Base-by-base conservation (phyloP, 2,113 vertebrate species). In the Pithys albifrons region DNA sequence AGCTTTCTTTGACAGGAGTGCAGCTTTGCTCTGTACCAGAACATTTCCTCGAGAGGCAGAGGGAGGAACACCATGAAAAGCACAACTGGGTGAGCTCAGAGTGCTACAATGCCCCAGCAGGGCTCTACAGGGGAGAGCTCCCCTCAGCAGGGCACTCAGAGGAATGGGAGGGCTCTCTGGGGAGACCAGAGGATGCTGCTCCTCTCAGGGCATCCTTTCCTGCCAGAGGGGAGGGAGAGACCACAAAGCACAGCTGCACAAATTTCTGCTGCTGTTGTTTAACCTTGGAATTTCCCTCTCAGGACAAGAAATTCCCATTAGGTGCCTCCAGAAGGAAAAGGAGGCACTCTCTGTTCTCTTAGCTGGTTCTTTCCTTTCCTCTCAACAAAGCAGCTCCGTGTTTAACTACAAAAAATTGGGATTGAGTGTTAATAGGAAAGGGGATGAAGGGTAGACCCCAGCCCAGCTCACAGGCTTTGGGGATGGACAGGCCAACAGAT, bases 131-230 rank as follows among this genome's bases (percentile, higher is more conserved):
- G 37, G 59, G 51, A 84, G 5, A 16, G 28, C 59, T 78, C 59
- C 28, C 23, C 73, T 67, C 51, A 49, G 52, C 59, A 71, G 71
- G 59, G 61, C 41, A 58, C 43, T 39, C 13, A 55, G 74, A 51
- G 31, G 62, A 88, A 85, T 3, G 14, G 49, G 62, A 28, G 15
- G 31, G n/a, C 7, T 51, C 85, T 93, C 52, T 31, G 14, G 52
- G 59, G 90, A 93, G 49, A 93, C 84, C 39, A 94, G 88, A 91
- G 93, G 78, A 52, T 78, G 64, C 45, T 94, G 67, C 37, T 89
- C 17, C 28, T 85, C 67, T 77, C 54, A 59, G 49, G 43, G 16
- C 29, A 79, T 67, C 81, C 73, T 73, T 58, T 95, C 31, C 78
- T 58, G 46, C 51, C 67, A 71, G n/a, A 66, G 41, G 45, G 23